These are phyloP conservation scores for Salvelinus fontinalis DNA, from an alignment of 2,113 vertebrate genomes.

Conservation along the genomic window DNA sequence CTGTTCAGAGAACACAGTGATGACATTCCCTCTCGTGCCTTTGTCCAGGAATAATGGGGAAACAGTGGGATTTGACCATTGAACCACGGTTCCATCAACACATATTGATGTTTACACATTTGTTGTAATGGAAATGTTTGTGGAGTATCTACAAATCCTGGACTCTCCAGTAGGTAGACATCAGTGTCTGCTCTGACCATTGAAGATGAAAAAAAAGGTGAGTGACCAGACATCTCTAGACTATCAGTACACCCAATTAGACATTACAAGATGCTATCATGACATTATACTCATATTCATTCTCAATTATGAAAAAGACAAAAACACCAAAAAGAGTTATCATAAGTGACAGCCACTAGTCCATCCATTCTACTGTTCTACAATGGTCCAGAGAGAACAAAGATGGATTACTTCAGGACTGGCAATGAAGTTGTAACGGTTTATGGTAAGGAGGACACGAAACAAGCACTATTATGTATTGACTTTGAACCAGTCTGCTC, in stretches of 20 bases:
- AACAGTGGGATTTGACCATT: conserved; percentile 56
- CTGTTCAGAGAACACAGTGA: conserved; percentile 43
- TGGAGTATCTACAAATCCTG: not conserved
- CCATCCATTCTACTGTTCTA: too few relatives aligned
- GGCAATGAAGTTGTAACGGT: not conserved
- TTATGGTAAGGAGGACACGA: not conserved
- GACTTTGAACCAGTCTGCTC: not conserved
- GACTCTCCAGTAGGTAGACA: not conserved
- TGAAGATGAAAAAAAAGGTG: not conserved
- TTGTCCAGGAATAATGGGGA: conserved; percentile 58
- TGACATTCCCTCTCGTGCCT: conserved; percentile 43
- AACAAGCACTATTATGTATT: not conserved
- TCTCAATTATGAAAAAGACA: too few relatives aligned
- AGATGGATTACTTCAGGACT: not conserved
- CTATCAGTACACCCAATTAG: not conserved
- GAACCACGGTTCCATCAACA: conserved; percentile 13
- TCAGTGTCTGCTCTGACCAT: not conserved
- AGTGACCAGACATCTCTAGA: not conserved
- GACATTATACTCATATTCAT: too few relatives aligned
- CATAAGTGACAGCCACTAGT: too few relatives aligned
- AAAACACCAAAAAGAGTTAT: too few relatives aligned
- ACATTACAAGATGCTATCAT: too few relatives aligned
- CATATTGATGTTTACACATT: not conserved
- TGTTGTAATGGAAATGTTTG: not conserved
- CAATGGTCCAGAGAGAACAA: too few relatives aligned